These are phyloP conservation scores for Cassiopea xamachana DNA, from an alignment of 30 jellyfish, hydroid and myxozoan species.

Conservation along the genomic window DNA sequence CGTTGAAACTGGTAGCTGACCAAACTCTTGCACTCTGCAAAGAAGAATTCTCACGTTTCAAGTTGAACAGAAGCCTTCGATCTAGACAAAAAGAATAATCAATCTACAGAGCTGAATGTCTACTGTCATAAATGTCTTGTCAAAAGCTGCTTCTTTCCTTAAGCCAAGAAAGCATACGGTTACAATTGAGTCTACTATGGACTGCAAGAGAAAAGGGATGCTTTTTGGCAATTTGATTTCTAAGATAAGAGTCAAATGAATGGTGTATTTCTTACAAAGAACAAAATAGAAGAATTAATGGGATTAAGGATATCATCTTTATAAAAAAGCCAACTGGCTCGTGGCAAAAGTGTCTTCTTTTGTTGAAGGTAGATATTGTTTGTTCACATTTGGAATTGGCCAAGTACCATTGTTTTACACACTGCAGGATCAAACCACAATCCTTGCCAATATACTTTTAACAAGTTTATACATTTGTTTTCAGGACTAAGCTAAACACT, in stretches of 20 bases:
- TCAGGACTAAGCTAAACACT: no score
- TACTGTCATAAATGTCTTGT: no score
- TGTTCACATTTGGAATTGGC: not conserved
- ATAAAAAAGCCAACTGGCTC: conserved; percentile 14
- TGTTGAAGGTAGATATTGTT: not conserved
- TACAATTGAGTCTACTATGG: no score
- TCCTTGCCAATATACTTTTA: no score
- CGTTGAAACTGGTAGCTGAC: not conserved
- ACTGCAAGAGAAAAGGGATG: no score
- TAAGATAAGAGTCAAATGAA: not conserved
- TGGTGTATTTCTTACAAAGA: not conserved
- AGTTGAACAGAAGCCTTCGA: no score
- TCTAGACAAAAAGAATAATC: not conserved
- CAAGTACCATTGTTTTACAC: not conserved
- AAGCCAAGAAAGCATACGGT: no score
- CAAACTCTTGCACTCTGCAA: not conserved
- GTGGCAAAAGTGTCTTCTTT: conserved; percentile 2
- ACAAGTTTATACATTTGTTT: no score
- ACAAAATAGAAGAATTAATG: not conserved
- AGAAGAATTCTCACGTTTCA: not conserved
- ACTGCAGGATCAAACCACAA: not conserved
- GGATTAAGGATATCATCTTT: not conserved
- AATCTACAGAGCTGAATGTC: not conserved
- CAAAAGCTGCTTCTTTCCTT: no score
- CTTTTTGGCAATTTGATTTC: no score